These are phyloP conservation scores for Romanogobio albipinnatus DNA, from an alignment of 2,113 vertebrate genomes.

Conservation along the genomic window DNA sequence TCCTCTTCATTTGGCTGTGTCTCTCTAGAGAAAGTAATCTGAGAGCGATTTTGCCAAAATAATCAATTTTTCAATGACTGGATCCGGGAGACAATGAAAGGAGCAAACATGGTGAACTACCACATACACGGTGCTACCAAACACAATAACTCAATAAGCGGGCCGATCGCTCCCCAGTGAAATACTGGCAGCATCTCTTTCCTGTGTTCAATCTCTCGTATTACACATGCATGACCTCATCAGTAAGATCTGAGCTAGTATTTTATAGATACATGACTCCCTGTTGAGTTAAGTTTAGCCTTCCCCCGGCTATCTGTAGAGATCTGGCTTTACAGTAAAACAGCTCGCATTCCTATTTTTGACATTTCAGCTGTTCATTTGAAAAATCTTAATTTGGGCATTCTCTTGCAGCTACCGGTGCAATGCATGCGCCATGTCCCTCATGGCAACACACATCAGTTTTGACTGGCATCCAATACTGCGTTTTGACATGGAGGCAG, in stretches of 20 bases:
- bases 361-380: slow-evolving; percentile 1
- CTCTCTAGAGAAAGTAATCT: slow-evolving; percentile 30
- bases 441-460: slow-evolving; percentile 33
- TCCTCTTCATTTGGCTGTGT: neutral
- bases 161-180: neutral
- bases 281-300: slow-evolving; percentile 7
- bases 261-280: slow-evolving; percentile 7
- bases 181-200: neutral
- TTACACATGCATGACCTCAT: slow-evolving; percentile 16
- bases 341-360: neutral
- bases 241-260: neutral
- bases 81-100: neutral
- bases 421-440: neutral
- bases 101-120: neutral
- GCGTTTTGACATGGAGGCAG: slow-evolving; percentile 45
- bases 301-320: neutral
- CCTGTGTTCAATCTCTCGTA: neutral
- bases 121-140: neutral
- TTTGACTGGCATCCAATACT: slow-evolving; percentile 42
- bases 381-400: neutral
- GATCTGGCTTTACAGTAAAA: neutral
- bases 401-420: slow-evolving; percentile 6
- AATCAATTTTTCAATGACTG: slow-evolving; percentile 14
- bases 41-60: slow-evolving; percentile 24
- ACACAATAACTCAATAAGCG: neutral